Evolutionary conservation across 92 coral and sea anemone genomes (phyloP).

Genomic region (Palythoa grandis): DNA sequence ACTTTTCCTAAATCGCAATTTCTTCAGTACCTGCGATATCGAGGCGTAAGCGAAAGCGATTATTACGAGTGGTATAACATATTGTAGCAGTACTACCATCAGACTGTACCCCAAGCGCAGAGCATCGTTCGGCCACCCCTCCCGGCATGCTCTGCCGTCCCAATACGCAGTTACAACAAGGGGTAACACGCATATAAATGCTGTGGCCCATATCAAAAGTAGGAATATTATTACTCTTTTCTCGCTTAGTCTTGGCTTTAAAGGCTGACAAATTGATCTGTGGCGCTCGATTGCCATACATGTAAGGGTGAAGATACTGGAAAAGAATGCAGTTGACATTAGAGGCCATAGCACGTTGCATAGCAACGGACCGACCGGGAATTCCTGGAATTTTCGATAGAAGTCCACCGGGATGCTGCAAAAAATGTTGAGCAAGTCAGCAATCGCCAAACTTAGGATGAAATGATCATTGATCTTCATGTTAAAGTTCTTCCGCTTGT

Average conservation of each 20-base stretch:
- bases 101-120: constrained; percentile 72
- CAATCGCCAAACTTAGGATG: constrained; percentile 70
- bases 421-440: constrained; percentile 64
- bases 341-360: constrained; percentile 87
- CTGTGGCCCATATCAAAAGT: constrained; percentile 63
- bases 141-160: constrained; percentile 58
- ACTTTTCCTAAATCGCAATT: constrained; percentile 28
- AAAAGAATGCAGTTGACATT: constrained; percentile 72
- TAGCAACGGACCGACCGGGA: constrained; percentile 58
- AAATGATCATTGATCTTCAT: constrained; percentile 75
- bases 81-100: constrained; percentile 63
- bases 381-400: constrained; percentile 57
- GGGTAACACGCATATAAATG: constrained; percentile 67
- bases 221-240: constrained; percentile 36
- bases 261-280: constrained; percentile 69
- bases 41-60: constrained; percentile 76
- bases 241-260: constrained; percentile 61
- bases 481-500: constrained; percentile 60
- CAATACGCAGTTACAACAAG: constrained; percentile 69
- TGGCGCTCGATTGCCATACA: constrained; percentile 82
- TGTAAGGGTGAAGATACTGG: constrained; percentile 79
- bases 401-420: constrained; percentile 77
- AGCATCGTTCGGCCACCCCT: constrained; percentile 65
- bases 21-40: constrained; percentile 58
- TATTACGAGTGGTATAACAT: constrained; percentile 64